These are phyloP conservation scores for Apeira syringaria DNA, from an alignment of 2,888 invertebrate species.

Conservation along the genomic window DNA sequence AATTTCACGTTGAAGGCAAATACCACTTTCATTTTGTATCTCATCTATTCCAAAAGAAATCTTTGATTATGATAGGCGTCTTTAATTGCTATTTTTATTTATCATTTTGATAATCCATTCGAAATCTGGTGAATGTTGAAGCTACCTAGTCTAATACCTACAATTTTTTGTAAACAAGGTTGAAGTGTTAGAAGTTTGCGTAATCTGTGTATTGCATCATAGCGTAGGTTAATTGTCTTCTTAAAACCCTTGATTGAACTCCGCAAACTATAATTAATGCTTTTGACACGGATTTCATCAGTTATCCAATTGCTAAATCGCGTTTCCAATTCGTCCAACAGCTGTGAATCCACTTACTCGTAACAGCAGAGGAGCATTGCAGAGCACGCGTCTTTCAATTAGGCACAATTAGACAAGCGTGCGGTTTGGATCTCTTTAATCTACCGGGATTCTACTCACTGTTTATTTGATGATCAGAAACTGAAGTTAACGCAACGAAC, in stretches of 20 bases:
- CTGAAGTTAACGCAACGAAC: conserved; percentile 9
- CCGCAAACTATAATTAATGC: conserved; percentile 22
- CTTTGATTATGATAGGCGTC: background rate
- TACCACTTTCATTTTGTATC: conserved; percentile 15
- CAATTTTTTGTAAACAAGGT: too few species aligned
- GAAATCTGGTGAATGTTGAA: too few species aligned
- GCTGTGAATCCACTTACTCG: conserved; percentile 72
- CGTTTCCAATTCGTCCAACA: conserved; percentile 50
- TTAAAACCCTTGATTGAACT: conserved; percentile 1
- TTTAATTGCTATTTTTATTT: background rate
- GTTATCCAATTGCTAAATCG: conserved; percentile 51
- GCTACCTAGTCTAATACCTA: too few species aligned
- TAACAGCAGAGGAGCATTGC: conserved; percentile 43
- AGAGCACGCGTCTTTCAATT: conserved; percentile 64
- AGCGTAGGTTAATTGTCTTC: conserved; percentile 2
- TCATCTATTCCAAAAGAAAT: conserved; percentile 4
- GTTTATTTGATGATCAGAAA: conserved; percentile 26
- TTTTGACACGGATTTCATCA: conserved; percentile 43
- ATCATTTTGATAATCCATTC: too few species aligned
- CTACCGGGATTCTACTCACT: conserved; percentile 44
- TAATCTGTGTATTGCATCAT: background rate
- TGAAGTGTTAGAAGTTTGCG: background rate
- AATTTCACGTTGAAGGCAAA: too few species aligned
- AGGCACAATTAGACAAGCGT: conserved; percentile 61
- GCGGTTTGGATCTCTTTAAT: conserved; percentile 57